Evolutionary conservation across 2,113 vertebrate species (phyloP).

Genomic region (Gambusia holbrooki): DNA sequence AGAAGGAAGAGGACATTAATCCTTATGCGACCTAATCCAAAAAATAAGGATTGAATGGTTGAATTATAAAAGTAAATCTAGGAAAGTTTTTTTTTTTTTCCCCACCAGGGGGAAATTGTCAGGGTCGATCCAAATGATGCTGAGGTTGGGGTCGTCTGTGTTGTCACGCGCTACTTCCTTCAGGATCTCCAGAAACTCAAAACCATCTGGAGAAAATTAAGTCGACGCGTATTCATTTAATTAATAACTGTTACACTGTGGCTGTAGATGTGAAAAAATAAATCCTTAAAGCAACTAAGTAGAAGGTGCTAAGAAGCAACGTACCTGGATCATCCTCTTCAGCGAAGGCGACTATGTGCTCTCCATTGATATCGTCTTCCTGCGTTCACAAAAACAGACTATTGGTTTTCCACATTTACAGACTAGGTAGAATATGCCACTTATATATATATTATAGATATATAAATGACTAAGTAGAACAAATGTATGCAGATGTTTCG

Average conservation of each 20-base stretch:
- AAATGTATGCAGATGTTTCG: not conserved
- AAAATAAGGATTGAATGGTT: not conserved
- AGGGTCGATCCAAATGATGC: conserved; percentile 95
- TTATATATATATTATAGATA: not conserved
- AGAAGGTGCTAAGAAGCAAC: not conserved
- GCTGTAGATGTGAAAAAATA: not conserved
- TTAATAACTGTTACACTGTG: not conserved
- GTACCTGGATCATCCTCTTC: conserved; percentile 90
- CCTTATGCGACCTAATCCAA: not conserved
- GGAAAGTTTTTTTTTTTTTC: not conserved
- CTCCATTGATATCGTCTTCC: conserved; percentile 91
- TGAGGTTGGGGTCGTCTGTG: conserved; percentile 90
- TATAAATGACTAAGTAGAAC: no score
- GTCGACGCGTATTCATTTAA: not conserved
- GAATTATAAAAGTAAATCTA: not conserved
- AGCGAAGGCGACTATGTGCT: conserved; percentile 94
- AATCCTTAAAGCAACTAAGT: not conserved
- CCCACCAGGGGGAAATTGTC: conserved; percentile 91
- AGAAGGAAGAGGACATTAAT: not conserved
- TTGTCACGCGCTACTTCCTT: conserved; percentile 93
- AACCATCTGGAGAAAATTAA: conserved; percentile 82
- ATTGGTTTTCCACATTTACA: not conserved
- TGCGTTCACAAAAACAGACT: conserved; percentile 43
- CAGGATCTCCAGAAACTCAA: conserved; percentile 90
- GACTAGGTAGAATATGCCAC: not conserved